Conservation (phyloP, 2,888 invertebrate species). For the Globia sparganii region DNA sequence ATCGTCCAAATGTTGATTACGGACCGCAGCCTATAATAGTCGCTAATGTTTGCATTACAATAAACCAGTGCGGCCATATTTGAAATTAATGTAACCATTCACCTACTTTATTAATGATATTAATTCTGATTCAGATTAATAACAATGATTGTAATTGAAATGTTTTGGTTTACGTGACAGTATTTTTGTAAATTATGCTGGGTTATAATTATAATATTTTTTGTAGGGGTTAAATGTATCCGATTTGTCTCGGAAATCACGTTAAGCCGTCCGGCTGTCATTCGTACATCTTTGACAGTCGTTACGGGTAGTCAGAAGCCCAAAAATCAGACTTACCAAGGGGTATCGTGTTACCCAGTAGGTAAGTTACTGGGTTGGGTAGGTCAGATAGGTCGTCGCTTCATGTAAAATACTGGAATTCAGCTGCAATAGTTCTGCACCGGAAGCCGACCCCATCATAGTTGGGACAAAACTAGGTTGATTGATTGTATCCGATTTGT, state of each 20-base stretch:
- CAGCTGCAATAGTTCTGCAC: too few species aligned
- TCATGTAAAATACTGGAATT: not conserved
- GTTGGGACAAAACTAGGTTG: not conserved
- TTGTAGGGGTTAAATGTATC: not conserved
- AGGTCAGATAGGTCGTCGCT: not conserved
- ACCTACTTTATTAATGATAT: slow-evolving; percentile 9
- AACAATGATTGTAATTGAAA: slow-evolving; percentile 18
- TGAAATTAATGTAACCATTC: slow-evolving; percentile 26
- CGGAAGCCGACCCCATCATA: too few species aligned
- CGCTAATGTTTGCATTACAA: slow-evolving; percentile 37
- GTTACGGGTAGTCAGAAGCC: not conserved
- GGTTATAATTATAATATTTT: slow-evolving; percentile 4
- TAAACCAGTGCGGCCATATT: slow-evolving; percentile 18
- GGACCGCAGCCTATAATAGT: slow-evolving; percentile 32
- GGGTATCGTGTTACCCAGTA: not conserved
- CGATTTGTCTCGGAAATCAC: not conserved
- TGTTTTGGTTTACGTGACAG: not conserved
- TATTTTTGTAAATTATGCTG: slow-evolving; percentile 35
- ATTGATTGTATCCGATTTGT: not conserved
- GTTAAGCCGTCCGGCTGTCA: not conserved
- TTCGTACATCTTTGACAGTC: not conserved
- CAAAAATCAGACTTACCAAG: not conserved
- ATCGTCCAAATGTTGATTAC: slow-evolving; percentile 39
- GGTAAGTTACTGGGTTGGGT: not conserved
- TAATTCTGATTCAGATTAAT: slow-evolving; percentile 12